Evolutionary conservation across 2,888 invertebrate species (phyloP).

Genomic region (Diploptera punctata): DNA sequence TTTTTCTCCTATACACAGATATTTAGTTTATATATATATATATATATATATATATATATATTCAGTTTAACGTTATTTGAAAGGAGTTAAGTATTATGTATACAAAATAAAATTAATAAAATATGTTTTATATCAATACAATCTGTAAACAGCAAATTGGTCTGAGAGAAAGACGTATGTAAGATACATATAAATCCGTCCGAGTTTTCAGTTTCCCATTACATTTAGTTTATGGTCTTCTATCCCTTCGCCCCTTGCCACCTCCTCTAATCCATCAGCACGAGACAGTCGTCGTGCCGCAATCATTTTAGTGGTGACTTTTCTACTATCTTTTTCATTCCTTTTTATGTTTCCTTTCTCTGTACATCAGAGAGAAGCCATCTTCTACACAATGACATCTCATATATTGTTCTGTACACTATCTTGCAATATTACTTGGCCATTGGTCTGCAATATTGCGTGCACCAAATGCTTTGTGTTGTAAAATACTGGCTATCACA

Average conservation of each 20-base stretch:
- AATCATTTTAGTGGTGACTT: constrained; percentile 23
- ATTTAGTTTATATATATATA: too few relatives aligned
- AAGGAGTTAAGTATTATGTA: too few relatives aligned
- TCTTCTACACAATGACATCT: too few relatives aligned
- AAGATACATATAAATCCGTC: background rate
- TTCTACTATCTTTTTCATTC: background rate
- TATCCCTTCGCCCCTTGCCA: background rate
- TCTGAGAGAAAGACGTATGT: background rate
- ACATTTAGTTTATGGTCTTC: constrained; percentile 18
- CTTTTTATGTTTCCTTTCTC: background rate
- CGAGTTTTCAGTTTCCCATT: constrained; percentile 29
- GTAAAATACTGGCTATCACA: background rate
- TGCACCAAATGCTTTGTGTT: background rate
- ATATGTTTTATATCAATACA: too few relatives aligned
- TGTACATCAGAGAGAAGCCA: background rate
- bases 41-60: too few relatives aligned
- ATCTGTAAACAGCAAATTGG: too few relatives aligned
- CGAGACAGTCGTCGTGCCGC: constrained; percentile 26
- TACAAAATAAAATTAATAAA: too few relatives aligned
- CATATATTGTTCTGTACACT: too few relatives aligned
- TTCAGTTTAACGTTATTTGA: too few relatives aligned
- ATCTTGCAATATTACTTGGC: too few relatives aligned
- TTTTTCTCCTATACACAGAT: too few relatives aligned
- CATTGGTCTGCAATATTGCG: too few relatives aligned
- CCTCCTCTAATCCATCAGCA: constrained; percentile 34